Conservation (phyloP, 2,113 vertebrate genomes). For the Sceloporus undulatus region DNA sequence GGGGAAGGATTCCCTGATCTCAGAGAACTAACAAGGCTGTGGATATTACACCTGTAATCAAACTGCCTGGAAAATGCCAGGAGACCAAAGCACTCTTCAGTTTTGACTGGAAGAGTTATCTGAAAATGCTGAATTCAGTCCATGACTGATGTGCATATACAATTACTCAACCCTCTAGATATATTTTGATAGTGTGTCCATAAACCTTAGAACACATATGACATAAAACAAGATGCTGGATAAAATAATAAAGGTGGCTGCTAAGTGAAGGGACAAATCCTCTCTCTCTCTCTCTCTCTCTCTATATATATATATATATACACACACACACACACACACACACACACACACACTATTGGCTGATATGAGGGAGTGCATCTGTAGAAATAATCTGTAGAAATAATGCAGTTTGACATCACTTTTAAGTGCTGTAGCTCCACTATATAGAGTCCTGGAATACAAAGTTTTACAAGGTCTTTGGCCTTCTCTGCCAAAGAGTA, state of each 20-base stretch:
- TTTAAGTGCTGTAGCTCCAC: no score
- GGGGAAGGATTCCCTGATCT: conserved; percentile 78
- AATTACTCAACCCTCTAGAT: conserved; percentile 90
- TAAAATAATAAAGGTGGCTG: conserved; percentile 79
- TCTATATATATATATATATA: no score
- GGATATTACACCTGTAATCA: conserved; percentile 90
- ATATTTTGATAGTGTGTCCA: conserved; percentile 85
- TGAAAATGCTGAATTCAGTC: conserved; percentile 82
- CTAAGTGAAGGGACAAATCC: conserved; percentile 72
- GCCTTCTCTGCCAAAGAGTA: no score
- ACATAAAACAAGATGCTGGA: conserved; percentile 85
- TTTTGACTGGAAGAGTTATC: conserved; percentile 84
- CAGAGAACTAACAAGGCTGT: conserved; percentile 80
- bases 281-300: conserved; percentile 33
- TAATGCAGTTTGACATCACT: no score
- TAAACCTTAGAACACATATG: conserved; percentile 83
- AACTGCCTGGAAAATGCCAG: conserved; percentile 79
- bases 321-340: no score
- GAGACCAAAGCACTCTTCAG: conserved; percentile 73
- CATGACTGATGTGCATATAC: conserved; percentile 90
- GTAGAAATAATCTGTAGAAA: no score
- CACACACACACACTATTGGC: no score
- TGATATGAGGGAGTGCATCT: no score
- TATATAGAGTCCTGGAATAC: no score
- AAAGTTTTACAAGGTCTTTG: no score